These are phyloP conservation scores for Hirtodrosophila trivittata DNA, from an alignment of 2,888 invertebrate genomes.

Conservation along the genomic window DNA sequence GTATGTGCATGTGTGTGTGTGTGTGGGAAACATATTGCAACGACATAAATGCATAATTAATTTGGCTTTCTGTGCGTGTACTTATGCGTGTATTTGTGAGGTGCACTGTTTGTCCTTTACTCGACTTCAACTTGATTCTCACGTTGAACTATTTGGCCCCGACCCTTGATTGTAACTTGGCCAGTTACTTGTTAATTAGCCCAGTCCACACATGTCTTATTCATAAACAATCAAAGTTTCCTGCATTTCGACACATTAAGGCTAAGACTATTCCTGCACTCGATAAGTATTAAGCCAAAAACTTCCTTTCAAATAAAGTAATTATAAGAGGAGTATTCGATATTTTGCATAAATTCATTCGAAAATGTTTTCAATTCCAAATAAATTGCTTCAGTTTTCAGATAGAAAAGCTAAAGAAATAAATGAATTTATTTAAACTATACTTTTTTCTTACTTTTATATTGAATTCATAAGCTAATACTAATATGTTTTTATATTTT, in stretches of 20 bases:
- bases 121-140: constrained; percentile 53
- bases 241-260: too few species aligned
- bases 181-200: constrained; percentile 58
- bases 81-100: constrained; percentile 26
- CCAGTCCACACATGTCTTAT: constrained; percentile 38
- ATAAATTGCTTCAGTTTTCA: too few species aligned
- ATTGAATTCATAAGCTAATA: too few species aligned
- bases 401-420: too few species aligned
- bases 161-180: constrained; percentile 29
- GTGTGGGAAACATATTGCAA: constrained; percentile 69
- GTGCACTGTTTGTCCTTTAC: constrained; percentile 27
- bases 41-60: constrained; percentile 82
- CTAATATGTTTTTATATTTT: too few species aligned
- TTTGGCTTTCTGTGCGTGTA: constrained; percentile 67
- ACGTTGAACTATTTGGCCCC: constrained; percentile 53
- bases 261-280: too few species aligned
- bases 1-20: constrained; percentile 38
- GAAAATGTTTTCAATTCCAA: too few species aligned
- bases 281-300: constrained; percentile 3
- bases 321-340: too few species aligned
- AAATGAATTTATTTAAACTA: too few species aligned
- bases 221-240: constrained; percentile 23
- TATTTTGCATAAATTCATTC: background rate
- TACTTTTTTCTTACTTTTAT: too few species aligned
- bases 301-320: too few species aligned